Evolutionary conservation across 2,888 invertebrate species (phyloP).

Genomic region (Aelia acuminata): DNA sequence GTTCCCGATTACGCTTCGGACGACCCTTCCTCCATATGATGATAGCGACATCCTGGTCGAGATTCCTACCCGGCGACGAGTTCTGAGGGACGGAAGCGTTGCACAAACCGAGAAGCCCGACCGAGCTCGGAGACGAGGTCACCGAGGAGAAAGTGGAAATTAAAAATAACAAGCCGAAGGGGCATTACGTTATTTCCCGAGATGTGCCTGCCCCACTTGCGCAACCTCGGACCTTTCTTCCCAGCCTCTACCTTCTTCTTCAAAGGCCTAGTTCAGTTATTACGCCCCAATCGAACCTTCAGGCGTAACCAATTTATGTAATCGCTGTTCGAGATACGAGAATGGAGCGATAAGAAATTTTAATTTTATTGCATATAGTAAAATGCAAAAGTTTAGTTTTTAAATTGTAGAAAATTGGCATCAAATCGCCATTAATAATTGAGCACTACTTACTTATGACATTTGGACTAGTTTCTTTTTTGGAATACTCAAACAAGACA

Average conservation of each 20-base stretch:
- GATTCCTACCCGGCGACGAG: neutral
- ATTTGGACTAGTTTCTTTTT: too few relatives aligned
- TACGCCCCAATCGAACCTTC: neutral
- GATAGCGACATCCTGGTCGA: too few relatives aligned
- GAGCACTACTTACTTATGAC: too few relatives aligned
- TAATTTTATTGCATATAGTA: too few relatives aligned
- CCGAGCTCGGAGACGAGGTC: neutral
- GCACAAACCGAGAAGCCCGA: neutral
- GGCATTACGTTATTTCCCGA: slow-evolving; percentile 29
- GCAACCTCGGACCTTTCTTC: slow-evolving; percentile 1
- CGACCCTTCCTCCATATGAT: neutral
- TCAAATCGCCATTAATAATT: too few relatives aligned
- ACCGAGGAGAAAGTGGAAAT: slow-evolving; percentile 8
- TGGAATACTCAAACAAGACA: too few relatives aligned
- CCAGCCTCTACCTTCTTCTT: neutral
- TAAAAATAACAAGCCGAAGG: slow-evolving; percentile 26
- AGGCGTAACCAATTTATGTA: neutral
- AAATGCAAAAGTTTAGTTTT: too few relatives aligned
- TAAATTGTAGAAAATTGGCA: too few relatives aligned
- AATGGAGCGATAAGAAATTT: neutral
- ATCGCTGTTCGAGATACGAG: neutral
- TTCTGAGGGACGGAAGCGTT: neutral
- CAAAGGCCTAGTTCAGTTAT: neutral
- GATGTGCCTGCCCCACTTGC: neutral
- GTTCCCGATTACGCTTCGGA: neutral